Base-by-base conservation (phyloP, 2,888 invertebrate genomes). In the Polyommatus icarus region DNA sequence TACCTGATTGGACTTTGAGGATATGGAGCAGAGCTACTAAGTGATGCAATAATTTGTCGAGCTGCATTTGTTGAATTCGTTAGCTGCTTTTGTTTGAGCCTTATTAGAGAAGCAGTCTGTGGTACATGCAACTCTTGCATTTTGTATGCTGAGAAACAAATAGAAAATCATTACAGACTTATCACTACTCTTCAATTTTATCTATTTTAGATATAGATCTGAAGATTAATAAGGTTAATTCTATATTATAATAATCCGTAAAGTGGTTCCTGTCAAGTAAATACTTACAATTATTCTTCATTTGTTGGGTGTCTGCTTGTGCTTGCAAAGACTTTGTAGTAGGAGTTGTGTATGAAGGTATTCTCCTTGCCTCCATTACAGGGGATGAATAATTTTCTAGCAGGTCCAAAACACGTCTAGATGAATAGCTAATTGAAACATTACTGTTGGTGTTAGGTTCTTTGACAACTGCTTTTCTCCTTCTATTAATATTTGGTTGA, bases 331-430 rank as follows among this genome's bases (percentile, higher is more conserved):
- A 82, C 3, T 81, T 82, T 77, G 80, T 83, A 36, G 81, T 85
- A 6, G 84, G 78, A n/a, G 80, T 79, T 3, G 81, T 82, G 78
- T 85, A 87, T 36, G 83, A 84, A 3, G 97, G 97, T 87, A 98
- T 97, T 85, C 96, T 96, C 84, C 96, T 96, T 1, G 97, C 97
- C 87, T 98, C 98, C 73, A 94, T 94, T 77, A 98, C 90, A 0
- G 98, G 97, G 1, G 98, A 97, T 0, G 97, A 96, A 90, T 97
- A 97, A 83, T 96, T 96, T 86, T 98, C 97, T 78, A 98, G 91
- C 6, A 97, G 95, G 83, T 97, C 96, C 84, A 98, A 91, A 81
- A 98, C 97, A 80, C 96, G 95, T 83, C 96, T 95, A 0, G 98
- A 96, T 5, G 98, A 97, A 81, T 95, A 95, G 85, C 97, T 97